Evolutionary conservation across 2,113 vertebrate species (phyloP).

Genomic region (Galeopterus variegatus): DNA sequence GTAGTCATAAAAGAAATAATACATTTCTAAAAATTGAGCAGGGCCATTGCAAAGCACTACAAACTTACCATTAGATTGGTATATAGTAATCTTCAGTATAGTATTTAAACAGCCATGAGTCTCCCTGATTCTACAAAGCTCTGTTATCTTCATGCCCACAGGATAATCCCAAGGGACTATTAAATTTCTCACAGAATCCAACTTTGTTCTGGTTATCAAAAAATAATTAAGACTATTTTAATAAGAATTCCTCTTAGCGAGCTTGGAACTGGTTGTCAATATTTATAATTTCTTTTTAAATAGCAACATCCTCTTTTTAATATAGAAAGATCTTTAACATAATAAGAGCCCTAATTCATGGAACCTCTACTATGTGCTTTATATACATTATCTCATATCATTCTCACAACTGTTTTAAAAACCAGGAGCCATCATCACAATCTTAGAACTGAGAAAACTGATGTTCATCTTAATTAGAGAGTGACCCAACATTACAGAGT

Average conservation of each 20-base stretch:
- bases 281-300: constrained; percentile 27
- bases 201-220: neutral
- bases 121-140: neutral
- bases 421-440: neutral
- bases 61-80: neutral
- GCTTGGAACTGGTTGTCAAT: neutral
- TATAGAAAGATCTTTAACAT: neutral
- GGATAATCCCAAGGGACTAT: neutral
- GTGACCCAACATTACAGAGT: neutral
- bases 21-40: neutral
- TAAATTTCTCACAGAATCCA: neutral
- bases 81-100: neutral
- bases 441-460: neutral
- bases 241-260: constrained; percentile 29
- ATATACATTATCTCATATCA: neutral
- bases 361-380: neutral
- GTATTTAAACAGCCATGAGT: neutral
- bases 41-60: neutral
- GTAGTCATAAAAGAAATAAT: neutral
- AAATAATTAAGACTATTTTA: constrained; percentile 14
- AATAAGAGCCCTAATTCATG: neutral
- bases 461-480: neutral
- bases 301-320: neutral
- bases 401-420: neutral
- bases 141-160: neutral